phyloP scores from a whole-genome alignment of 2,797 vertebrate species.

The Steatocranus sp. region DNA sequence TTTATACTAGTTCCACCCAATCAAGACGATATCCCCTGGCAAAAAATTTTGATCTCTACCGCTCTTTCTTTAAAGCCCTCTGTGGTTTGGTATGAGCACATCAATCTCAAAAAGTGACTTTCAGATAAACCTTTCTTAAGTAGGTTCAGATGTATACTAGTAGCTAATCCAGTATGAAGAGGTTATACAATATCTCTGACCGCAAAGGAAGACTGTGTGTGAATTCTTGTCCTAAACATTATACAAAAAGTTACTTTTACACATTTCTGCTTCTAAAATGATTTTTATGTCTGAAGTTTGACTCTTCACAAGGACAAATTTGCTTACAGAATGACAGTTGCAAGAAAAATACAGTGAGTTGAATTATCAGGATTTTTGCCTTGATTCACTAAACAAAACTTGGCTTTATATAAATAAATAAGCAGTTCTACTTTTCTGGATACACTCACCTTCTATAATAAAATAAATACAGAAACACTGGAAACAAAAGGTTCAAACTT shows the following conservation, averaged over 20 bases:
- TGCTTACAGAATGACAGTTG: background rate
- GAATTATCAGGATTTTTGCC: background rate
- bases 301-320: background rate
- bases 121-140: background rate
- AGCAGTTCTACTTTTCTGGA: background rate
- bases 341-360: background rate
- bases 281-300: background rate
- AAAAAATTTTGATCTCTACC: rapidly evolving
- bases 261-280: background rate
- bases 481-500: background rate
- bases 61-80: background rate
- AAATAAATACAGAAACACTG: background rate
- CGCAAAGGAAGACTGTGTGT: background rate
- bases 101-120: background rate
- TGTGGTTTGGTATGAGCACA: background rate
- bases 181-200: background rate
- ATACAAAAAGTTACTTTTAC: background rate
- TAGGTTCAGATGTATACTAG: background rate
- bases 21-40: background rate
- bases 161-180: background rate
- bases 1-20: background rate
- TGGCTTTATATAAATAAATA: background rate
- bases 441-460: background rate
- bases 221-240: background rate
- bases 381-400: background rate